Conservation (phyloP, 2,797 vertebrate species). For the Lepidocolaptes lacrymiger region DNA sequence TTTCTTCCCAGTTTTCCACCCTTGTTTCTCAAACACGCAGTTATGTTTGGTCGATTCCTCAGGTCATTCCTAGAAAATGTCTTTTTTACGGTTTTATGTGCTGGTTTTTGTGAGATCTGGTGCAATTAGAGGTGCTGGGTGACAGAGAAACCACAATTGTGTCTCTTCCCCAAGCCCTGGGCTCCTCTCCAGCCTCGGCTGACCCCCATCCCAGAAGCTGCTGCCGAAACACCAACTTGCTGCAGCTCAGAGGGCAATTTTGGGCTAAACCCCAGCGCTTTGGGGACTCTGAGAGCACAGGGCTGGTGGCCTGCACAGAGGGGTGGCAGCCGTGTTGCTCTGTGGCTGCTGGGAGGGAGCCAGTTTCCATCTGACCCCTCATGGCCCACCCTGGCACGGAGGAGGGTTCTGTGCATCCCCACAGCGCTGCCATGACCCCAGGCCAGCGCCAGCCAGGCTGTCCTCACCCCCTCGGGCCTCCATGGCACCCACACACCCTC, state of each 20-base stretch:
- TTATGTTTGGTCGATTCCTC: fast-evolving
- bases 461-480: fast-evolving
- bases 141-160: fast-evolving
- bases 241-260: background rate
- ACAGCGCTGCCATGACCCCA: fast-evolving
- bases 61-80: fast-evolving
- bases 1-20: background rate
- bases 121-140: fast-evolving
- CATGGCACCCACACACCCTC: fast-evolving
- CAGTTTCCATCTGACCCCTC: fast-evolving
- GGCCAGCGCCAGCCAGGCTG: fast-evolving
- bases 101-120: background rate
- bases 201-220: fast-evolving
- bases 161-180: fast-evolving
- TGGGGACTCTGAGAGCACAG: background rate
- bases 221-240: background rate
- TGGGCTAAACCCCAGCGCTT: fast-evolving
- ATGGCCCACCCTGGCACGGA: fast-evolving
- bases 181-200: background rate
- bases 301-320: fast-evolving
- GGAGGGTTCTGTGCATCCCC: background rate
- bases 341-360: fast-evolving
- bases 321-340: fast-evolving
- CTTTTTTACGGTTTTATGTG: fast-evolving
- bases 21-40: fast-evolving